Conservation (phyloP, 2,888 invertebrate species). For the Scaptomyza caliginosa region DNA sequence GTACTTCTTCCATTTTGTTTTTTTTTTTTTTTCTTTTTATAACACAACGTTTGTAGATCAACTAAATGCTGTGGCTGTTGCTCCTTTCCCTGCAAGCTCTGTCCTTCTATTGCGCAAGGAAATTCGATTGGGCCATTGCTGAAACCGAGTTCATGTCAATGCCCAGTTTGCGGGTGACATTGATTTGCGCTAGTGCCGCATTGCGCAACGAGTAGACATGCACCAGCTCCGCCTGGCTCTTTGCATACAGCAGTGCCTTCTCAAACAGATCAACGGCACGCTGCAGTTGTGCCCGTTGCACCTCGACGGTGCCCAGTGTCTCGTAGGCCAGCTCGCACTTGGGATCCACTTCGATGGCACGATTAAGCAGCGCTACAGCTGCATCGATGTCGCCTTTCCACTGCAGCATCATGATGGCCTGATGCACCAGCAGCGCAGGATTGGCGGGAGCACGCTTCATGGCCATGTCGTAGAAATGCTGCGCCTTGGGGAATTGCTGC, state of each 20-base stretch:
- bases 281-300: constrained; percentile 92
- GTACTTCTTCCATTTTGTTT: too few relatives aligned
- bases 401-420: constrained; percentile 92
- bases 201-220: constrained; percentile 95
- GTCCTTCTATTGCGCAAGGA: constrained; percentile 42
- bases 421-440: constrained; percentile 94
- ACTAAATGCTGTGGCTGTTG: constrained; percentile 30
- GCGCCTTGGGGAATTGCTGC: constrained; percentile 92
- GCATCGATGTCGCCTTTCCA: constrained; percentile 93
- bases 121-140: constrained; percentile 72
- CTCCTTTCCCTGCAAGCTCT: background rate
- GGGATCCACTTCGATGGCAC: constrained; percentile 94
- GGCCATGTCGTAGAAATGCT: constrained; percentile 92
- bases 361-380: constrained; percentile 90
- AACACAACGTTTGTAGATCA: constrained; percentile 13
- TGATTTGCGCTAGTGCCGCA: constrained; percentile 95
- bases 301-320: constrained; percentile 96
- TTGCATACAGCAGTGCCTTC: constrained; percentile 93
- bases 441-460: constrained; percentile 92
- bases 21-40: background rate
- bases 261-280: constrained; percentile 94
- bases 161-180: constrained; percentile 91
- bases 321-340: constrained; percentile 98
- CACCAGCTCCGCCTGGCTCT: constrained; percentile 94
- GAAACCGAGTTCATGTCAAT: constrained; percentile 85